Conservation (phyloP, 2,888 invertebrate genomes). For the Trichacis sp. region DNA sequence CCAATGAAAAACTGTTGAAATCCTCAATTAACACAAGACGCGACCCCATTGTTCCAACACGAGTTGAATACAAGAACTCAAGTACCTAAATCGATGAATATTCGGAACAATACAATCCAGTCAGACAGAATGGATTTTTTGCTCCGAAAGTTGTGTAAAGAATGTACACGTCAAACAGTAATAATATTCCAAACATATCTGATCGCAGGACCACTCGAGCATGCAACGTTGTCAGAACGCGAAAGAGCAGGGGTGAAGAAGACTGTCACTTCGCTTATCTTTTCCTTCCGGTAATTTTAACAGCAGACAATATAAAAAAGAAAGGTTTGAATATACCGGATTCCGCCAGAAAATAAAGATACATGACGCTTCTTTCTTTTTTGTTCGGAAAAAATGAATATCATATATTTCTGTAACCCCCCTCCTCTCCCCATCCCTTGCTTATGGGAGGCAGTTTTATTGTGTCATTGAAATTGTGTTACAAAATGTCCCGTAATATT, state of each 20-base stretch:
- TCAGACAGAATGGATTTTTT: constrained; percentile 4
- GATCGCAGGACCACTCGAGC: constrained; percentile 54
- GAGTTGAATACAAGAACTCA: background rate
- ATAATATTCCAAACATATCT: constrained; percentile 58
- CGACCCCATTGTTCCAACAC: too few relatives aligned
- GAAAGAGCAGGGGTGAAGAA: constrained; percentile 49
- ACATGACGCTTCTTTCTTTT: background rate
- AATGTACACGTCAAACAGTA: constrained; percentile 11
- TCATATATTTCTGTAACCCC: background rate
- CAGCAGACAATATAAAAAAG: constrained; percentile 23
- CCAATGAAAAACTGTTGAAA: too few relatives aligned
- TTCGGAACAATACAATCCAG: background rate
- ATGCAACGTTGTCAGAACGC: constrained; percentile 51
- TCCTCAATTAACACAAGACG: too few relatives aligned
- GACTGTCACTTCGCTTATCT: constrained; percentile 29
- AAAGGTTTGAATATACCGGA: background rate
- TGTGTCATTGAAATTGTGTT: too few relatives aligned
- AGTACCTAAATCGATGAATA: constrained; percentile 5
- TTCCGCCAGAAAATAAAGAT: background rate
- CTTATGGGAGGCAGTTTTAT: too few relatives aligned
- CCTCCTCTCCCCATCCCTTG: too few relatives aligned
- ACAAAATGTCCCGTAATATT: too few relatives aligned
- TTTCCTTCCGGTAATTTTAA: constrained; percentile 23
- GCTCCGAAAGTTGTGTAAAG: background rate
- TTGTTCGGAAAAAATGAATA: background rate